Evolutionary conservation across 2,888 invertebrate genomes (phyloP).

Genomic region (Drosophila birchii): DNA sequence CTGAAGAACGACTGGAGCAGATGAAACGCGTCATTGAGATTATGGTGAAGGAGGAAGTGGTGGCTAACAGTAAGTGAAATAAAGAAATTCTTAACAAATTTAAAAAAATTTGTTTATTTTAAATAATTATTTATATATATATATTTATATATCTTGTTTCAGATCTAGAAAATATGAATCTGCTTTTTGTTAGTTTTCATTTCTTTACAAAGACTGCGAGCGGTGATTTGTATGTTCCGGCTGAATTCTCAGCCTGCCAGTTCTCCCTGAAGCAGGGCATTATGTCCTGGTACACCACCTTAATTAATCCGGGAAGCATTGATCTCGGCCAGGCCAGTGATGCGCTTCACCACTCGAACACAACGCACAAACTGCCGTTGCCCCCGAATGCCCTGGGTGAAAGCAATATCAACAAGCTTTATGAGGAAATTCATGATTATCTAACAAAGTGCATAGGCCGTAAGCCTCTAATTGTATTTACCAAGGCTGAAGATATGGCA

Average conservation of each 20-base stretch:
- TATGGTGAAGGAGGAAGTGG: slow-evolving; percentile 62
- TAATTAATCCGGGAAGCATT: slow-evolving; percentile 84
- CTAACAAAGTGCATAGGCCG: slow-evolving; percentile 60
- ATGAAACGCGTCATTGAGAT: slow-evolving; percentile 78
- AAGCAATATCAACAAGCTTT: slow-evolving; percentile 80
- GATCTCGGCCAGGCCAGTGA: slow-evolving; percentile 84
- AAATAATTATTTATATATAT: too few relatives aligned
- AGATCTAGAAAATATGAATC: slow-evolving; percentile 77
- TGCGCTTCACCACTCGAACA: slow-evolving; percentile 83
- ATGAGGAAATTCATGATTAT: slow-evolving; percentile 83
- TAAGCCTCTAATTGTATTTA: slow-evolving; percentile 82
- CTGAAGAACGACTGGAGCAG: slow-evolving; percentile 46
- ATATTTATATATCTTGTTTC: neutral
- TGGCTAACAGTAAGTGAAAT: slow-evolving; percentile 58
- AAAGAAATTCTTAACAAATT: neutral
- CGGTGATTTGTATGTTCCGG: slow-evolving; percentile 84
- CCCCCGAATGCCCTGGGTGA: slow-evolving; percentile 84
- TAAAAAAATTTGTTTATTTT: too few relatives aligned
- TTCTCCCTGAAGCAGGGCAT: slow-evolving; percentile 85
- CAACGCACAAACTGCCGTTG: slow-evolving; percentile 85
- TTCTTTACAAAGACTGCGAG: slow-evolving; percentile 75
- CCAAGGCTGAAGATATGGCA: slow-evolving; percentile 22
- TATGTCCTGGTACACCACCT: slow-evolving; percentile 80
- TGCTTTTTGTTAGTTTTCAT: slow-evolving; percentile 79
- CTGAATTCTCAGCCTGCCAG: slow-evolving; percentile 85